Evolutionary conservation across 2,113 vertebrate genomes (phyloP), one percentile per base, ranked within the genome.

Genomic region (Hymenochirus boettgeri): DNA sequence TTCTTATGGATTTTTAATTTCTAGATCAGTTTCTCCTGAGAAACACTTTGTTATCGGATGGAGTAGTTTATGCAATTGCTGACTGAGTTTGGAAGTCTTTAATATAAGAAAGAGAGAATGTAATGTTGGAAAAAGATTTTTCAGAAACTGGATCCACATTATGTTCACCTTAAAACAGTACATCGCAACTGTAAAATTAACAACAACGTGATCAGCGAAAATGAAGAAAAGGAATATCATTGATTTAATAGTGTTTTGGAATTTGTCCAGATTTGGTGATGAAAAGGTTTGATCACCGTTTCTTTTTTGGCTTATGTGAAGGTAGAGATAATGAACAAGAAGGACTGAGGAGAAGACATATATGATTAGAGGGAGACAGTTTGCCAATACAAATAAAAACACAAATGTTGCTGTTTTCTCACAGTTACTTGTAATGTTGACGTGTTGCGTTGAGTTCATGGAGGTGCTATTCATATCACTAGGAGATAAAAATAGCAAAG

Each of bases 51-150:
- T 15, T 42, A 12, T 13, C 3, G 11, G 3, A 1, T n/a, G 35
- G 22, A n/a, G 6, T 33, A 58, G 24, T 15, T 23, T 3, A 2
- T 5, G 24, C 2, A 58, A 24, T 11, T 10, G 19, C 13, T 42
- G 27, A 10, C 35, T 15, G 4, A 58, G 22, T 12, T 21, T 58
- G 21, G 35, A 23, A 1, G 21, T 58, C 12, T 9, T 3, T 11
- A n/a, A 9, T 15, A 58, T 42, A 5, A 58, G 21, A 18, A n/a
- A 58, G n/a, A 58, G 22, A 9, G 56, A 58, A 25, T 58, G 21
- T 17, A 58, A 37, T 4, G 13, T 39, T 10, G 21, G 35, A 42
- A n/a, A n/a, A 5, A 24, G 15, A 23, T 42, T 58, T 10, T 3
- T 33, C 29, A 56, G 21, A 11, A 56, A 9, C n/a, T 12, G 10